phyloP scores from a whole-genome alignment of 2,888 invertebrate genomes.

The Cephonodes hylas region DNA sequence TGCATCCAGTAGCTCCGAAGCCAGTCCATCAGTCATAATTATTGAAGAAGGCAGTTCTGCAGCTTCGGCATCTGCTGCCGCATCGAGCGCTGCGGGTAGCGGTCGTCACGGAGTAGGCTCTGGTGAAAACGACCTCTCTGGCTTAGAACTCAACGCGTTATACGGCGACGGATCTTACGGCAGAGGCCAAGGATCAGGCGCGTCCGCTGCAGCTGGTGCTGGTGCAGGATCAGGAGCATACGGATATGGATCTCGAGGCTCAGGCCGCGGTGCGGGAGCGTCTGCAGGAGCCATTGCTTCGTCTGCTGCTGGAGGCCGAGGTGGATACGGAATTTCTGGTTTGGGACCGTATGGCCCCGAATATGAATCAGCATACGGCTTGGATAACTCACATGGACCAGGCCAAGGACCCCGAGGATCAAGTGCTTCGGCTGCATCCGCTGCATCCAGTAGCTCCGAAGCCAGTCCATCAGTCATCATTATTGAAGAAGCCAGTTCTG shows the following conservation, averaged over 20 bases:
- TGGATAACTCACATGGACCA: not conserved
- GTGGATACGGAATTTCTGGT: no score
- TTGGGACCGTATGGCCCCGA: slow-evolving; percentile 7
- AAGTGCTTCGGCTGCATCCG: not conserved
- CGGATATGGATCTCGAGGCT: not conserved
- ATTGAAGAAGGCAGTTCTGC: no score
- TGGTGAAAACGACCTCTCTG: no score
- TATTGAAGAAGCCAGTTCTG: not conserved
- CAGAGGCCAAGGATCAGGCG: no score
- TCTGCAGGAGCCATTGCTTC: slow-evolving; percentile 4
- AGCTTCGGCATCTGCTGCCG: no score
- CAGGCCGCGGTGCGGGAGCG: slow-evolving; percentile 1
- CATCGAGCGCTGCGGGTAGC: no score
- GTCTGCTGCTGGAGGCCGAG: slow-evolving; percentile 9
- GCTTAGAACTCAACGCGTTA: no score
- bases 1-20: not conserved
- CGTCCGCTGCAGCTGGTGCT: no score
- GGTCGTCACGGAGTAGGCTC: no score
- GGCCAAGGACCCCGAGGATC: not conserved
- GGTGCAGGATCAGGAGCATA: not conserved
- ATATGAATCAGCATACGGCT: not conserved
- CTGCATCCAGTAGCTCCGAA: not conserved
- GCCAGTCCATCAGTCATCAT: not conserved
- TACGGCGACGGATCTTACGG: no score
- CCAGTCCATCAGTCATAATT: no score